Evolutionary conservation across 1,140 invertebrate genomes (phyloP).

Genomic region (Chelonus insularis): DNA sequence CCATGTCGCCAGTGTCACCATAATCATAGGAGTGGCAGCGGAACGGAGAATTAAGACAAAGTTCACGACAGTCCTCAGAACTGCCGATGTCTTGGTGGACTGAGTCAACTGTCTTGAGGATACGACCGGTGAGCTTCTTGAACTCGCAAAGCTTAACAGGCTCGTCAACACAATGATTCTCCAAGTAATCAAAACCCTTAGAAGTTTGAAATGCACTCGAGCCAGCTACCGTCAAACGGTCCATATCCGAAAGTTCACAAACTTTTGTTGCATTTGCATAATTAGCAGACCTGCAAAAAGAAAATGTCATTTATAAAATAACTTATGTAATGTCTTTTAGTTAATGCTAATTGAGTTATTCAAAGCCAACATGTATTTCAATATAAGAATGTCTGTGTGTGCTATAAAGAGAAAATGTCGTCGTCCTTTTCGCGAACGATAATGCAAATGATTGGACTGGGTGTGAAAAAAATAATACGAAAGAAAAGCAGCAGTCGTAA

Average conservation of each 20-base stretch:
- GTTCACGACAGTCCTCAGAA: conserved; percentile 82
- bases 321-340: no score
- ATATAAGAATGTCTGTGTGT: no score
- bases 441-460: no score
- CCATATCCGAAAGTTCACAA: conserved; percentile 87
- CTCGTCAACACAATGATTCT: conserved; percentile 89
- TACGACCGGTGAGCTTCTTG: conserved; percentile 82
- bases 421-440: no score
- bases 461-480: no score
- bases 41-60: conserved; percentile 85
- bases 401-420: not conserved
- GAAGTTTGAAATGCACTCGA: conserved; percentile 72
- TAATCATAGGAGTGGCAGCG: conserved; percentile 92
- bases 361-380: no score
- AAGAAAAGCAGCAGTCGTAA: not conserved
- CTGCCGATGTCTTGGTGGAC: conserved; percentile 88
- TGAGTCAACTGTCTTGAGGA: conserved; percentile 91
- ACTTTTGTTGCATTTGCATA: conserved; percentile 83
- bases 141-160: conserved; percentile 91
- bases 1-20: conserved; percentile 88
- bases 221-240: conserved; percentile 82
- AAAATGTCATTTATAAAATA: conserved; percentile 11
- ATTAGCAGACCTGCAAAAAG: conserved; percentile 80
- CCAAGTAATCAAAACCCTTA: conserved; percentile 80
- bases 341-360: no score